Percentiles rank a stretch among this genome's conserved stretches.
These are phyloP conservation scores for Scopus umbretta DNA, from an alignment of 2,113 vertebrate species.

Conservation along the genomic window DNA sequence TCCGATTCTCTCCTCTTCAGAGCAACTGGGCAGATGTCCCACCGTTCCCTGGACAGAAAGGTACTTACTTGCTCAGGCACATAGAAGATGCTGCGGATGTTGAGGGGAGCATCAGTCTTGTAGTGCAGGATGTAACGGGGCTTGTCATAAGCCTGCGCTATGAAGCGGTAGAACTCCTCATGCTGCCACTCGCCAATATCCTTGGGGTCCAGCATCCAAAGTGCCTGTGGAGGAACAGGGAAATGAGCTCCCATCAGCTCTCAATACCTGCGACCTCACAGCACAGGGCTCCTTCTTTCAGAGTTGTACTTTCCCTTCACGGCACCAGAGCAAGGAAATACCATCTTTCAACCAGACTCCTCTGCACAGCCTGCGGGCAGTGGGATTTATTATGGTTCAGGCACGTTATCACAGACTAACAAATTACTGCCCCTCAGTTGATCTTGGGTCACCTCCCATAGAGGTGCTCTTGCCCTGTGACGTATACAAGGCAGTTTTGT, in stretches of 20 bases:
- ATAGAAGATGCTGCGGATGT: constrained; percentile 95
- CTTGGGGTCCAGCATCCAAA: constrained; percentile 96
- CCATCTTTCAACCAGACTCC: not conserved
- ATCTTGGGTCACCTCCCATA: accelerated
- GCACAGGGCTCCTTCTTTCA: not conserved
- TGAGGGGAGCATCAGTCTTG: constrained; percentile 88
- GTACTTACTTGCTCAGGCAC: constrained; percentile 82
- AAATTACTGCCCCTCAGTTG: not conserved
- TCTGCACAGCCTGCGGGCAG: not conserved
- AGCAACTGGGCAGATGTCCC: not conserved
- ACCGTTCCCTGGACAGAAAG: not conserved
- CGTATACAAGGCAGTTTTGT: not conserved
- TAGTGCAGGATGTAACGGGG: constrained; percentile 94
- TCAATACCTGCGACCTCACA: not conserved
- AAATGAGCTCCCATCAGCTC: not conserved
- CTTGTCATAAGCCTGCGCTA: constrained; percentile 85
- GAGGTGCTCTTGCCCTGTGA: not conserved
- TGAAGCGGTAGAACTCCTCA: constrained; percentile 92
- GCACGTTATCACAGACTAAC: not conserved
- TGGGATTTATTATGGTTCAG: not conserved
- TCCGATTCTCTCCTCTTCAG: not conserved
- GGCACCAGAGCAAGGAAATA: accelerated
- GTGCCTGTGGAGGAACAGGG: constrained; percentile 71
- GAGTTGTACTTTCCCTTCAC: not conserved
- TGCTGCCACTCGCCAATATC: constrained; percentile 90